Conservation (phyloP, 2,797 vertebrate species). For the Neomorphus geoffroyi region DNA sequence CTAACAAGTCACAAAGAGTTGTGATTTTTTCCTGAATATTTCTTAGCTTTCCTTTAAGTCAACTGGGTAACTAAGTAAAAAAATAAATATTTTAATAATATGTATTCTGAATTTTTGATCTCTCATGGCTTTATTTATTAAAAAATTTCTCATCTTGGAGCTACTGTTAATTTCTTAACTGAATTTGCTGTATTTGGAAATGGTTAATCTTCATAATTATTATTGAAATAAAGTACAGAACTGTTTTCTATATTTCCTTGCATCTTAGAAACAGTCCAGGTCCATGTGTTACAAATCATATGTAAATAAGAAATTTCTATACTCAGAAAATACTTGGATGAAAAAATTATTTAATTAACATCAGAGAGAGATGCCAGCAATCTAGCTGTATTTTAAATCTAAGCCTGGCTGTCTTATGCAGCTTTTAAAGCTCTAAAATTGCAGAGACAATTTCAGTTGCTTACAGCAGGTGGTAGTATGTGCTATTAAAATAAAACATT, state of each 20-base stretch:
- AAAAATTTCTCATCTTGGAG: neutral
- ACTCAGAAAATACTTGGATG: neutral
- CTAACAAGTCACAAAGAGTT: neutral
- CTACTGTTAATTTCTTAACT: neutral
- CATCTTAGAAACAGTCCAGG: neutral
- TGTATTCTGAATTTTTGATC: neutral
- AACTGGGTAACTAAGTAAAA: neutral
- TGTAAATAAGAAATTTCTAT: neutral
- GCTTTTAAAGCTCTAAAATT: neutral
- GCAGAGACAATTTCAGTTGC: neutral
- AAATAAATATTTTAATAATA: neutral
- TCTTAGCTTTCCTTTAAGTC: neutral
- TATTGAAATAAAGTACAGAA: neutral
- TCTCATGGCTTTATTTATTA: neutral
- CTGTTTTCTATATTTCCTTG: neutral
- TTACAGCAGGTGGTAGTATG: constrained; percentile 74
- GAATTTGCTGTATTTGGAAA: constrained; percentile 1
- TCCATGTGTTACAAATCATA: neutral
- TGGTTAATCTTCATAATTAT: neutral
- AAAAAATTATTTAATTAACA: neutral
- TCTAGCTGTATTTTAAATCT: neutral
- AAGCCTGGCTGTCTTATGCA: neutral
- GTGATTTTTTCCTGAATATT: neutral
- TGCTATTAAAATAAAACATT: constrained; percentile 53
- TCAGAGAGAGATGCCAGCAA: neutral